phyloP scores from a whole-genome alignment of 1,140 invertebrate species.

The Drosophila mauritiana region DNA sequence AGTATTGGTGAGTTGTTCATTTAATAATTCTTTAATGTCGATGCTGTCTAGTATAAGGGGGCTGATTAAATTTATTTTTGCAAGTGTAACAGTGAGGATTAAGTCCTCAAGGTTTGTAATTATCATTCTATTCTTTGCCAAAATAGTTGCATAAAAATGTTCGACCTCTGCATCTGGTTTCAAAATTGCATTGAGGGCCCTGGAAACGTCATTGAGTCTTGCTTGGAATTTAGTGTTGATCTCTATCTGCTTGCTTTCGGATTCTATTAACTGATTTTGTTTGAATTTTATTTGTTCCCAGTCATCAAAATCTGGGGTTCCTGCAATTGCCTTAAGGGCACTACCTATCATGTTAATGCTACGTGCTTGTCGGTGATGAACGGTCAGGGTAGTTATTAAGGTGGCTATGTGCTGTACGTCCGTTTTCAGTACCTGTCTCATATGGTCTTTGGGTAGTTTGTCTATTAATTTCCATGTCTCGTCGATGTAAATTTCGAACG shows the following conservation, averaged over 20 bases:
- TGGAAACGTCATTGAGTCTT: too few species aligned
- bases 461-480: not conserved
- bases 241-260: not conserved
- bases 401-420: not conserved
- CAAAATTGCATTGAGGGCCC: too few species aligned
- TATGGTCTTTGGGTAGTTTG: not conserved
- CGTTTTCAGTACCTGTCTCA: not conserved
- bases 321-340: not conserved
- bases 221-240: not conserved
- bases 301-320: not conserved
- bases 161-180: not conserved
- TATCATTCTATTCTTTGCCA: not conserved
- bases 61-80: not conserved
- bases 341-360: constrained; percentile 1
- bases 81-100: not conserved
- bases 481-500: not conserved
- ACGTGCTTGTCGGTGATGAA: too few species aligned
- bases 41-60: constrained; percentile 2
- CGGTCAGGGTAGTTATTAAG: too few species aligned
- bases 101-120: not conserved
- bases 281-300: constrained; percentile 1
- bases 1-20: not conserved
- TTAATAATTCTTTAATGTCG: constrained; percentile 1
- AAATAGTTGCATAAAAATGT: not conserved
- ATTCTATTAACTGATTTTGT: constrained; percentile 2